Evolutionary conservation across 2,113 vertebrate genomes (phyloP).

Genomic region (Ceyx margarethae): DNA sequence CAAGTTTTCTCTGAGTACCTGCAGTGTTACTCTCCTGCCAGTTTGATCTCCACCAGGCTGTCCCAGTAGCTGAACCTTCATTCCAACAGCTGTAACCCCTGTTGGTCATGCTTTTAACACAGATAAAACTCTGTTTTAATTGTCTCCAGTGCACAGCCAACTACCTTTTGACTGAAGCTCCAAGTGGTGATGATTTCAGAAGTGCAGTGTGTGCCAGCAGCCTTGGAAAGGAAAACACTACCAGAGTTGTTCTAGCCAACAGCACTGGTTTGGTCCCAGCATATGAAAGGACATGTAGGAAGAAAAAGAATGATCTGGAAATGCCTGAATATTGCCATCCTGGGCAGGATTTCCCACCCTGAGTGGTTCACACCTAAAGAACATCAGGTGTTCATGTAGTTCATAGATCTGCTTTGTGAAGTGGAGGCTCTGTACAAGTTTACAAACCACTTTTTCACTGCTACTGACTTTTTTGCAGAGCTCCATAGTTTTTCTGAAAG

Average conservation of each 20-base stretch:
- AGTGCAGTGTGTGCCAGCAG: constrained; percentile 10
- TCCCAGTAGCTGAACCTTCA: not conserved
- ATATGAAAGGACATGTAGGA: not conserved
- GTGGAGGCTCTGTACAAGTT: not conserved
- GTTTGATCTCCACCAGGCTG: not conserved
- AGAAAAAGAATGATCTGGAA: not conserved
- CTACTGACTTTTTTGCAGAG: not conserved
- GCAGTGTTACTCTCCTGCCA: not conserved
- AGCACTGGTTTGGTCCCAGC: not conserved
- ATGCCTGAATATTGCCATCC: not conserved
- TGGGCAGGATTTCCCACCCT: too few species aligned
- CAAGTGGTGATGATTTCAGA: not conserved
- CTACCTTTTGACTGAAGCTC: constrained; percentile 31
- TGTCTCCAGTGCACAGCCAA: not conserved
- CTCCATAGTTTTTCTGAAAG: not conserved
- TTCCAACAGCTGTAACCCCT: not conserved
- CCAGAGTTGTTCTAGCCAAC: not conserved
- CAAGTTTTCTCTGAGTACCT: not conserved
- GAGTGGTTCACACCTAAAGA: too few species aligned
- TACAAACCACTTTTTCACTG: not conserved
- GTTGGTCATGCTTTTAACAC: not conserved
- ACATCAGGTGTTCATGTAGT: not conserved
- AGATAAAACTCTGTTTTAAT: not conserved
- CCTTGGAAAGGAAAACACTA: not conserved
- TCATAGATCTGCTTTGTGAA: not conserved